Evolutionary conservation across 2,113 vertebrate genomes (phyloP).

Genomic region (Xiphias gladius): DNA sequence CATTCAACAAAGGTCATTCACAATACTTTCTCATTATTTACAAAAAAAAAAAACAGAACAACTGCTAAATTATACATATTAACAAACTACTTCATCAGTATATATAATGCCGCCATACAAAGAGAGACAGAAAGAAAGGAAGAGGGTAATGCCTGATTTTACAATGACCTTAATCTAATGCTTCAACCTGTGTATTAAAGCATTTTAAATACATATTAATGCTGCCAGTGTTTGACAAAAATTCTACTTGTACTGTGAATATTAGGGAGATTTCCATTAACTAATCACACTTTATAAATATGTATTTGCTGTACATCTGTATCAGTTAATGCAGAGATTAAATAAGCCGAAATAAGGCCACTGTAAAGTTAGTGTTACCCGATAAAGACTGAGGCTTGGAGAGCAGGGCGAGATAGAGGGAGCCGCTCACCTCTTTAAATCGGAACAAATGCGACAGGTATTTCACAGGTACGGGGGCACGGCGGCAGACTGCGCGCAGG

Average conservation of each 20-base stretch:
- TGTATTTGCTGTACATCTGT: slow-evolving; percentile 50
- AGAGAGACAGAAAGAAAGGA: slow-evolving; percentile 43
- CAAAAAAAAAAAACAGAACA: slow-evolving; percentile 85
- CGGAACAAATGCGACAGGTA: not conserved
- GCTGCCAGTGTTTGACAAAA: slow-evolving; percentile 57
- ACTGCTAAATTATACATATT: slow-evolving; percentile 97
- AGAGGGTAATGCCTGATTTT: slow-evolving; percentile 37
- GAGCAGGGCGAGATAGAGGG: not conserved
- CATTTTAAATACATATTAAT: slow-evolving; percentile 51
- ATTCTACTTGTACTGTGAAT: slow-evolving; percentile 27
- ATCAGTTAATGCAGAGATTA: slow-evolving; percentile 45
- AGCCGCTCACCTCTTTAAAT: slow-evolving; percentile 25
- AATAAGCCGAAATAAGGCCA: slow-evolving; percentile 57
- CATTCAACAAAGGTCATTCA: slow-evolving; percentile 92
- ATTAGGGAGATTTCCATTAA: slow-evolving; percentile 17
- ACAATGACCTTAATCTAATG: slow-evolving; percentile 61
- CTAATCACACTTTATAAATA: slow-evolving; percentile 53
- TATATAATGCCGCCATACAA: slow-evolving; percentile 83
- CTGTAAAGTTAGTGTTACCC: slow-evolving; percentile 53
- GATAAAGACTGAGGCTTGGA: slow-evolving; percentile 63
- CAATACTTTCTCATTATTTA: slow-evolving; percentile 96
- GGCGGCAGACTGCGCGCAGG: not conserved
- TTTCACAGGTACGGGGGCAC: not conserved
- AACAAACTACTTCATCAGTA: slow-evolving; percentile 88
- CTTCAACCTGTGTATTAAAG: slow-evolving; percentile 44